These are phyloP conservation scores for Mastomys coucha DNA, from an alignment of 2,113 vertebrate genomes.

Conservation along the genomic window DNA sequence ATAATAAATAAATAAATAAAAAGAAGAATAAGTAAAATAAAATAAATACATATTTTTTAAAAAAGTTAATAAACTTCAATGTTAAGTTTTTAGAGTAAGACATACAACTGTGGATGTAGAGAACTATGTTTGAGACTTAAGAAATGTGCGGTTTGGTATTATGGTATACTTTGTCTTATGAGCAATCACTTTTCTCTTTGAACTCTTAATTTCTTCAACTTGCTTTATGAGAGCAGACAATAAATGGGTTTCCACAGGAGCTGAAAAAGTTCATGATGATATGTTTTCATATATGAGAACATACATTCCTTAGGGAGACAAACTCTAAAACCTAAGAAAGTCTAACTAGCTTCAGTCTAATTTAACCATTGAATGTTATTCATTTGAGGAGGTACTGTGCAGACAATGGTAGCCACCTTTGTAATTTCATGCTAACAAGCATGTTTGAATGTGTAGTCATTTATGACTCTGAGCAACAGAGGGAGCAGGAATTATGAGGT, in stretches of 20 bases:
- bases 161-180: neutral
- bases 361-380: neutral
- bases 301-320: conserved; percentile 15
- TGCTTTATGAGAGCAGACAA: neutral
- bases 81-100: conserved; percentile 6
- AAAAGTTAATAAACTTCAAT: neutral
- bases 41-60: no score
- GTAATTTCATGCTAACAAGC: conserved; percentile 45
- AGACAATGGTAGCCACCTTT: neutral
- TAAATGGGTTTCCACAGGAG: neutral
- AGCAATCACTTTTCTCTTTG: conserved; percentile 1
- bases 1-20: no score
- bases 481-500: neutral
- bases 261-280: conserved; percentile 7
- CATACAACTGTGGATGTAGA: neutral
- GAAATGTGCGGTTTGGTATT: neutral
- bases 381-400: conserved; percentile 26
- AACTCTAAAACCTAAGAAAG: neutral
- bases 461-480: neutral
- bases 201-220: neutral
- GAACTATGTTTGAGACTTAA: neutral
- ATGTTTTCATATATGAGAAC: neutral
- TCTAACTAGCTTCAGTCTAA: neutral
- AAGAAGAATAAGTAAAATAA: no score
- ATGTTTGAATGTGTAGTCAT: neutral